These are phyloP conservation scores for Lasioglossum lativentre DNA, from an alignment of 2,888 invertebrate genomes.

Conservation along the genomic window DNA sequence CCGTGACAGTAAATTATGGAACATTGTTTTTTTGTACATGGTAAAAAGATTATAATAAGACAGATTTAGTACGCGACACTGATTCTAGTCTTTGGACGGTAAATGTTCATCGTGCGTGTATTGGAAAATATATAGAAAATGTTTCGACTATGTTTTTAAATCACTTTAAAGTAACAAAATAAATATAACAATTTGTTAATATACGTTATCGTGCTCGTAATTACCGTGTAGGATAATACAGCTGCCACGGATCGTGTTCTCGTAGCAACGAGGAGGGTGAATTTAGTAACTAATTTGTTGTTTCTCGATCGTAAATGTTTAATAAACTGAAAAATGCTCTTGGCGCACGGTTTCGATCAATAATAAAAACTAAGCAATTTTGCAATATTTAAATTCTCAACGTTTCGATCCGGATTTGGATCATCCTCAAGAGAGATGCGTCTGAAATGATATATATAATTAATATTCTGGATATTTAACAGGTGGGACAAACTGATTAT, in stretches of 20 bases:
- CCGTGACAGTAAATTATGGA: not conserved
- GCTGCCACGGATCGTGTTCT: not conserved
- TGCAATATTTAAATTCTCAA: no score
- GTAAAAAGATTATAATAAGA: not conserved
- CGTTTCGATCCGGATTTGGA: no score
- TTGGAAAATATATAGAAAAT: not conserved
- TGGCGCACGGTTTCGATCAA: no score
- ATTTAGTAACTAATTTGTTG: no score
- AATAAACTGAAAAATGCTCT: no score
- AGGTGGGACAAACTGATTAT: no score
- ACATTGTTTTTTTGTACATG: not conserved
- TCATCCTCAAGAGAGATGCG: no score
- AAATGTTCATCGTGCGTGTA: not conserved
- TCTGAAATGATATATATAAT: no score
- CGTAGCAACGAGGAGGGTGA: not conserved
- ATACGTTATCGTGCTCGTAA: not conserved
- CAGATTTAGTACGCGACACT: not conserved
- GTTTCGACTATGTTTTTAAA: not conserved
- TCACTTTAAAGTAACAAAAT: not conserved
- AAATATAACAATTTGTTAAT: not conserved
- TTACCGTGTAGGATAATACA: not conserved
- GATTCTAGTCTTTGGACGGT: not conserved
- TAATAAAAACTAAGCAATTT: no score
- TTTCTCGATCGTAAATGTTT: no score
- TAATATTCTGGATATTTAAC: no score